phyloP scores from a whole-genome alignment of 2,888 invertebrate species.

The Aphidoletes aphidimyza region DNA sequence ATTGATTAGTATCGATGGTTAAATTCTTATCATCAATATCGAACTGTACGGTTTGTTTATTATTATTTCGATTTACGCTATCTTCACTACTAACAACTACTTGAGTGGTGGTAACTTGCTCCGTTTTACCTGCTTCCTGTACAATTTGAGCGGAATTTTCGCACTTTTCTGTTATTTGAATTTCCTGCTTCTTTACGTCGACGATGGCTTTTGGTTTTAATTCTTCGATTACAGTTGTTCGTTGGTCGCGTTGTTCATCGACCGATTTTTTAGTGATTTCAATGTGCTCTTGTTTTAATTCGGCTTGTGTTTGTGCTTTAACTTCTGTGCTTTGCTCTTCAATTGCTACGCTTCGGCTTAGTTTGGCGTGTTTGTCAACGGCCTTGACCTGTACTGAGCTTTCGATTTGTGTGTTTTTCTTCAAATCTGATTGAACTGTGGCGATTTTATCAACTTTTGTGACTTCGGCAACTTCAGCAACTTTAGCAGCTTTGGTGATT shows the following conservation, averaged over 20 bases:
- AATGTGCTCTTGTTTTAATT: too few relatives aligned
- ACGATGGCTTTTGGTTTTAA: not conserved
- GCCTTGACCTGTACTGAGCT: not conserved
- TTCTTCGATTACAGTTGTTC: not conserved
- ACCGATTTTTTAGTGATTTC: conserved; percentile 17
- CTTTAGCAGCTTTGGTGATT: too few relatives aligned
- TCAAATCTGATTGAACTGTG: too few relatives aligned
- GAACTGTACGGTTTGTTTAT: not conserved
- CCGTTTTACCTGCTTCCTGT: conserved; percentile 24
- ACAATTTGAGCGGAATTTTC: not conserved
- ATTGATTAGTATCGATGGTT: not conserved
- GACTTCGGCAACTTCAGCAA: conserved; percentile 57
- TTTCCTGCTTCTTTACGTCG: not conserved
- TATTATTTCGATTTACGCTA: not conserved
- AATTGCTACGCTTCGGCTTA: conserved; percentile 57
- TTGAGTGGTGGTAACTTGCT: not conserved
- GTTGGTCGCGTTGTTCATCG: not conserved
- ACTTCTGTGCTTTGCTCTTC: conserved; percentile 56
- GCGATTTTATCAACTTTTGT: not conserved
- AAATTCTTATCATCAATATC: conserved; percentile 23
- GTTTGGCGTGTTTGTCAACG: conserved; percentile 1
- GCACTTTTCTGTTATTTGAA: not conserved
- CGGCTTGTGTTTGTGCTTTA: conserved; percentile 57
- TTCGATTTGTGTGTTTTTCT: not conserved
- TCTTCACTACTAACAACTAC: conserved; percentile 7